Evolutionary conservation across 2,113 vertebrate species (phyloP).

Genomic region (Tringa solitaria): DNA sequence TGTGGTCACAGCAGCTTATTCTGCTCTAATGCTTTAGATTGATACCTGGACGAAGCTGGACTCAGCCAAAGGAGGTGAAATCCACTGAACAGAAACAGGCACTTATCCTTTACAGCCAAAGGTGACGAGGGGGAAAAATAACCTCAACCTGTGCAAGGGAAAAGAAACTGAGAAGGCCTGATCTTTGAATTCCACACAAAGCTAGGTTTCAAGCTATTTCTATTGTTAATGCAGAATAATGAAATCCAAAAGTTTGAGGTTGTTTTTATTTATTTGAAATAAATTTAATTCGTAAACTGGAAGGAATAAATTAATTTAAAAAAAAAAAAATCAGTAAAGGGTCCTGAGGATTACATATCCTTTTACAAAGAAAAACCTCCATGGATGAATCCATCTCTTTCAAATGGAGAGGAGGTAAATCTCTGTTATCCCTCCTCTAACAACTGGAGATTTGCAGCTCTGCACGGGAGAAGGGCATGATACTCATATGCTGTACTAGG

Average conservation of each 20-base stretch:
- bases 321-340: not conserved
- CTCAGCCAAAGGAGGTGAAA: not conserved
- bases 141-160: not conserved
- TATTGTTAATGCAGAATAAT: not conserved
- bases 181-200: not conserved
- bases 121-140: not conserved
- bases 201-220: not conserved
- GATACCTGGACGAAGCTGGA: not conserved
- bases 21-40: not conserved
- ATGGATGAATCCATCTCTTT: not conserved
- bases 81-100: not conserved
- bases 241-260: not conserved
- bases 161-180: not conserved
- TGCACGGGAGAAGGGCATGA: not conserved
- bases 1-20: not conserved
- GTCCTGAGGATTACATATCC: not conserved
- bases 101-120: not conserved
- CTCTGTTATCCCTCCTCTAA: not conserved
- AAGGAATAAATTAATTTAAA: not conserved
- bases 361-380: not conserved
- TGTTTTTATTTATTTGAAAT: not conserved
- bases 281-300: not conserved
- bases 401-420: not conserved
- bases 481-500: not conserved
- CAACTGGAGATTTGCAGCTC: not conserved